Evolutionary conservation across 2,797 vertebrate genomes (phyloP).

Genomic region (Crenuchus spilurus): DNA sequence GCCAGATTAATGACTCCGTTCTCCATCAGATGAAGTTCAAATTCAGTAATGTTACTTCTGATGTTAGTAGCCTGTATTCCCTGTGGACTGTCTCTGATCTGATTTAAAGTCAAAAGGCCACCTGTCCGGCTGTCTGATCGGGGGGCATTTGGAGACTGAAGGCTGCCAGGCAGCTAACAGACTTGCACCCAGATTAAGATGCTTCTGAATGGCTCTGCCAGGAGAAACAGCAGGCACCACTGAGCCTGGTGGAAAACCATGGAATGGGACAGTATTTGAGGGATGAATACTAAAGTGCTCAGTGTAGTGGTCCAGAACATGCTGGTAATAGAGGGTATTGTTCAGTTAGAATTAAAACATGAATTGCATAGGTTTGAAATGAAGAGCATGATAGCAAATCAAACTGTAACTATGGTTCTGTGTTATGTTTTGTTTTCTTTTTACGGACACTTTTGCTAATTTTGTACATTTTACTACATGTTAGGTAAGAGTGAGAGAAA

Average conservation of each 20-base stretch:
- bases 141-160: conserved; percentile 37
- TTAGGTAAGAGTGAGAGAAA: conserved; percentile 23
- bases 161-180: conserved; percentile 39
- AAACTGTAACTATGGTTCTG: background rate
- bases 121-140: conserved; percentile 22
- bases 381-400: background rate
- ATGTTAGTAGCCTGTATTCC: background rate
- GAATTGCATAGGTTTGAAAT: background rate
- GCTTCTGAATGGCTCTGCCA: conserved; percentile 38
- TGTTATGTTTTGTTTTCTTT: background rate
- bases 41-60: background rate
- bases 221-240: conserved; percentile 43
- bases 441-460: background rate
- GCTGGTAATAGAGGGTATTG: conserved; percentile 23
- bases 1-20: too few species aligned
- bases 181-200: conserved; percentile 41
- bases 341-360: conserved; percentile 9
- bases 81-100: conserved; percentile 1
- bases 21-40: background rate
- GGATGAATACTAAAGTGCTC: conserved; percentile 27
- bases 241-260: conserved; percentile 42
- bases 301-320: conserved; percentile 10
- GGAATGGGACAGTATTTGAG: conserved; percentile 15
- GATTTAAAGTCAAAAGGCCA: conserved; percentile 32
- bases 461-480: background rate